A percentile compares a stretch with the other conserved stretches of the same genome.
Conservation (phyloP, 2,113 vertebrate genomes). For the Daphoenositta chrysoptera region DNA sequence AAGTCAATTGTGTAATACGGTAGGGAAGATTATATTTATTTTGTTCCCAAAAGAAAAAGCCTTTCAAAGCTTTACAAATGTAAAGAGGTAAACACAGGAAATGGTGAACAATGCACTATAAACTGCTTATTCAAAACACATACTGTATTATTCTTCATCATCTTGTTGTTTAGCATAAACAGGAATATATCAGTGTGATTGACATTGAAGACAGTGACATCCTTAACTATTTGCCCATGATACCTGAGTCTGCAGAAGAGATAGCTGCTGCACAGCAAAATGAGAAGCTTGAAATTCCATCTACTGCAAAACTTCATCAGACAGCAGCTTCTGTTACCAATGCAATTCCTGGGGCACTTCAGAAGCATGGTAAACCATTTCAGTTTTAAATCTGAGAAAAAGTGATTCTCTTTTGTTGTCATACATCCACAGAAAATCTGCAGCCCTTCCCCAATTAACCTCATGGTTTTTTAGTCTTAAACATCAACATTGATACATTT, state of each 20-base stretch:
- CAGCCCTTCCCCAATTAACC: not conserved
- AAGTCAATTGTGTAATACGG: not conserved
- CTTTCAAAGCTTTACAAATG: not conserved
- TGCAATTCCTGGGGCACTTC: not conserved
- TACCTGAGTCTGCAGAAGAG: not conserved
- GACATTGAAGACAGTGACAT: constrained; percentile 78
- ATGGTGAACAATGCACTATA: not conserved
- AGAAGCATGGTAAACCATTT: constrained; percentile 48
- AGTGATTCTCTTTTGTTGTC: not conserved
- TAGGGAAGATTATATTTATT: not conserved
- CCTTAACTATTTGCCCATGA: constrained; percentile 57
- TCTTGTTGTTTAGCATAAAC: constrained; percentile 33
- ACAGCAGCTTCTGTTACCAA: constrained; percentile 67
- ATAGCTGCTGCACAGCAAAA: not conserved
- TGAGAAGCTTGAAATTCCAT: not conserved
- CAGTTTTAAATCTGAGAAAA: not conserved
- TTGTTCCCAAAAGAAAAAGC: not conserved
- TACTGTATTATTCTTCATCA: not conserved
- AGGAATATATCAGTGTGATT: constrained; percentile 77
- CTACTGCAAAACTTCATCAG: constrained; percentile 69
- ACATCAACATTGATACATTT: not conserved
- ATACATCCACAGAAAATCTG: not conserved
- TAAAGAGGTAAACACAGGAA: not conserved
- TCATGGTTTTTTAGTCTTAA: not conserved
- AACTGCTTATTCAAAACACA: not conserved